Evolutionary conservation across 2,888 invertebrate species (phyloP).

Genomic region (Gisinianus flammeolus): DNA sequence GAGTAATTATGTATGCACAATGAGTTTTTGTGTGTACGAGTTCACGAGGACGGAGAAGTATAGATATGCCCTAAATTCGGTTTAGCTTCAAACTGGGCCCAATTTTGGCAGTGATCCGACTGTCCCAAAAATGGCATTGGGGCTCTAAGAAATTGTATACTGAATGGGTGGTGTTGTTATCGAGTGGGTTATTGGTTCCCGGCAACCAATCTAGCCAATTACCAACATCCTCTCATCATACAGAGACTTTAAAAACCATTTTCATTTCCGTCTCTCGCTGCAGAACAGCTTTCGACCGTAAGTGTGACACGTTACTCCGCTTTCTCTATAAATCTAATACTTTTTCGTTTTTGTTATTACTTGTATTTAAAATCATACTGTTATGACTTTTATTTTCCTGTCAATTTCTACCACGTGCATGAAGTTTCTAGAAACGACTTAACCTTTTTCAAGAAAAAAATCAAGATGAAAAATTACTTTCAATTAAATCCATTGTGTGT

Average conservation of each 20-base stretch:
- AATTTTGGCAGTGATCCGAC: constrained; percentile 42
- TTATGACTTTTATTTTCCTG: neutral
- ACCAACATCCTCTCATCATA: constrained; percentile 13
- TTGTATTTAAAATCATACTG: neutral
- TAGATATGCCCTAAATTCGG: constrained; percentile 38
- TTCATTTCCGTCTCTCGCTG: constrained; percentile 54
- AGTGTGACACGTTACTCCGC: constrained; percentile 66
- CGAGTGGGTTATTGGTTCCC: constrained; percentile 22
- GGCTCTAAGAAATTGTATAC: constrained; percentile 41
- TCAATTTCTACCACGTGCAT: neutral
- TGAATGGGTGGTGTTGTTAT: constrained; percentile 29
- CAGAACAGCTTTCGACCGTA: constrained; percentile 98
- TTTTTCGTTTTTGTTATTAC: neutral
- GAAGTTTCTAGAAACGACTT: too few species aligned
- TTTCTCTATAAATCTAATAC: too few species aligned
- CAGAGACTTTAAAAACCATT: constrained; percentile 57
- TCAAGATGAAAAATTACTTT: too few species aligned
- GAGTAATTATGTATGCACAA: neutral
- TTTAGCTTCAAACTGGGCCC: constrained; percentile 38
- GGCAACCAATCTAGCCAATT: constrained; percentile 22
- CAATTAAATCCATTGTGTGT: too few species aligned
- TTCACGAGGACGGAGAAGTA: neutral
- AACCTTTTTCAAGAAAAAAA: too few species aligned
- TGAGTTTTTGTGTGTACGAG: neutral
- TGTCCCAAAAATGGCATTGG: constrained; percentile 50